Base-by-base conservation (phyloP, 2,113 vertebrate species). In the Peromyscus californicus region DNA sequence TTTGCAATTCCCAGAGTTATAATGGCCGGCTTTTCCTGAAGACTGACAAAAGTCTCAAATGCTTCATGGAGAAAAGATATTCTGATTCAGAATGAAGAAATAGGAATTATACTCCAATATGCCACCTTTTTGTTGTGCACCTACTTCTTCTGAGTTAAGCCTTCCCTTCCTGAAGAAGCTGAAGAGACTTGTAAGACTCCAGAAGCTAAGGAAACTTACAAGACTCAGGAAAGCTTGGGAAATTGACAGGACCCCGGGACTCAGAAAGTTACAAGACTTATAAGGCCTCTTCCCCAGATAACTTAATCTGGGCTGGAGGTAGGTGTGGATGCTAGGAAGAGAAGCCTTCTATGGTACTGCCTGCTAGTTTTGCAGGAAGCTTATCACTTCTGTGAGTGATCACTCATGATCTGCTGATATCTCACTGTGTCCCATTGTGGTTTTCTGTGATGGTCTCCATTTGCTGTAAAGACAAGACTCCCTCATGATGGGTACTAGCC, bases 1-100 rank as follows among this genome's bases (percentile, higher is more conserved):
- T 79, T 92, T 88, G 39, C 45, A 69, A 84, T 92, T 74, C 92
- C n/a, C n/a, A 31, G 45, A 90, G 9, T 59, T 75, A n/a, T 36
- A 92, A 80, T 17, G 42, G 21, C 29, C 70, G 67, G 67, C 31
- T 31, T 85, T 89, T 76, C 57, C 16, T 42, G 45, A 94, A 84
- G 48, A 90, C 24, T 74, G 80, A 31, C 9, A 74, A 84, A 87
- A 88, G 12, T 45, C 48, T n/a, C 78, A 69, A 1, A 33, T 82
- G 33, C 39, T 89, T 91, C 39, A 54, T n/a, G 48, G 17, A 86
- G 22, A 42, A 69, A 95, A 75, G 91, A 80, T 45, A 61, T 61
- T 0, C 17, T 57, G 29, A 90, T 86, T 39, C 63, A 45, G 63
- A 69, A 51, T 85, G n/a, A 95, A 95, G 12, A 45, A 59, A 91